phyloP scores from a whole-genome alignment of 30 jellyfish, hydroid and myxozoan species.

The Clytia hemisphaerica region DNA sequence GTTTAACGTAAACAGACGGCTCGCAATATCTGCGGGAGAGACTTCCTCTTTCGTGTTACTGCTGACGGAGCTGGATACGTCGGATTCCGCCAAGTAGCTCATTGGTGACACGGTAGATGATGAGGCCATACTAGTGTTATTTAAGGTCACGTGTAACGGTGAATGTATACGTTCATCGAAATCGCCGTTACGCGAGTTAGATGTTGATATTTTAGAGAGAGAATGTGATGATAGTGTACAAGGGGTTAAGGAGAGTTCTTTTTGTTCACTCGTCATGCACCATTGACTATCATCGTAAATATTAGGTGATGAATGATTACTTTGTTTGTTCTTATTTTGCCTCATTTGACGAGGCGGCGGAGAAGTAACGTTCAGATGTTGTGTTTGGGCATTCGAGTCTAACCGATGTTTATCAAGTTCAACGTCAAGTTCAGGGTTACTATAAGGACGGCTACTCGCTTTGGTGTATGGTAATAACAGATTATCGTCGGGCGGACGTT shows the following conservation, averaged over 20 bases:
- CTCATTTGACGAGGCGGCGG: background rate
- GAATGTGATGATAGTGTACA: conserved; percentile 28
- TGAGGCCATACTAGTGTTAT: background rate
- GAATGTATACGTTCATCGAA: background rate
- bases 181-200: too few species aligned
- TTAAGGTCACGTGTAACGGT: background rate
- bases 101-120: conserved; percentile 1
- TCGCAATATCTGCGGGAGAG: conserved; percentile 81
- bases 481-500: too few species aligned
- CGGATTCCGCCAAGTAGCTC: too few species aligned
- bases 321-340: background rate
- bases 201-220: too few species aligned
- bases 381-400: too few species aligned
- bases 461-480: too few species aligned
- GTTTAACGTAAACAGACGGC: conserved; percentile 66
- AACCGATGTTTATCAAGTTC: too few species aligned
- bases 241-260: conserved; percentile 19
- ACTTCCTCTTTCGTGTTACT: background rate
- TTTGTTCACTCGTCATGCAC: conserved; percentile 13
- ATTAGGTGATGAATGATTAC: conserved; percentile 35
- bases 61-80: conserved; percentile 5
- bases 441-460: conserved; percentile 1
- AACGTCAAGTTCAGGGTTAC: conserved; percentile 15
- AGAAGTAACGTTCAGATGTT: too few species aligned
- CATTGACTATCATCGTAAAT: conserved; percentile 1